A percentile compares a stretch with the other conserved stretches of the same genome.
These are phyloP conservation scores for Bombus ignitus DNA, from an alignment of 1,140 invertebrate species.

Conservation along the genomic window DNA sequence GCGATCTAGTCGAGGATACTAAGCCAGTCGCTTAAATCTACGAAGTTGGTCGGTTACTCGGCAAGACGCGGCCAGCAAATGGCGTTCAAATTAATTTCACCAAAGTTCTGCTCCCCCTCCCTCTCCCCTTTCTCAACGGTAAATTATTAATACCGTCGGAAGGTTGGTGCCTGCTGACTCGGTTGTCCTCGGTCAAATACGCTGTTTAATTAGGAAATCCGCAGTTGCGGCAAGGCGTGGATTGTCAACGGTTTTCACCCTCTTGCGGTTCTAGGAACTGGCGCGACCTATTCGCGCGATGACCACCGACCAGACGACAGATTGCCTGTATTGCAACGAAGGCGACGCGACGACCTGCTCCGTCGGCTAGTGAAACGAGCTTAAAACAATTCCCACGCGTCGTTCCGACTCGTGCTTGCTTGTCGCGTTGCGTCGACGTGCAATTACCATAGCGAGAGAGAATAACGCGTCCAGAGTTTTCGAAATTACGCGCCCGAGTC, in stretches of 20 bases:
- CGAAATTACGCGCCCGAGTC: slow-evolving; percentile 45
- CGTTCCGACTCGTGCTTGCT: no score
- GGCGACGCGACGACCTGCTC: no score
- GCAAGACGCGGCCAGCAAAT: slow-evolving; percentile 69
- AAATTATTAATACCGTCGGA: slow-evolving; percentile 73
- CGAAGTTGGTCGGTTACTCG: slow-evolving; percentile 44
- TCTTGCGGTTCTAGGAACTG: background rate
- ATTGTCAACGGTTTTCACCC: slow-evolving; percentile 62
- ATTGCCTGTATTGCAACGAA: slow-evolving; percentile 44
- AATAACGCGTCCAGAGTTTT: slow-evolving; percentile 32
- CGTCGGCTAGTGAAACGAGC: slow-evolving; percentile 34
- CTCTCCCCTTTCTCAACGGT: slow-evolving; percentile 4
- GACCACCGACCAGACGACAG: slow-evolving; percentile 28
- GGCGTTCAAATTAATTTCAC: slow-evolving; percentile 74
- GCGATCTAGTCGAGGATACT: background rate
- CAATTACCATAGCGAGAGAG: slow-evolving; percentile 46
- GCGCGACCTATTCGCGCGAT: slow-evolving; percentile 32
- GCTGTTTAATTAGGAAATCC: slow-evolving; percentile 76
- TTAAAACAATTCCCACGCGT: slow-evolving; percentile 59
- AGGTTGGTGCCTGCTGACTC: slow-evolving; percentile 61
- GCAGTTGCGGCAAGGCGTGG: slow-evolving; percentile 69
- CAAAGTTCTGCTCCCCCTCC: slow-evolving; percentile 55
- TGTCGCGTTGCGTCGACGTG: slow-evolving; percentile 27
- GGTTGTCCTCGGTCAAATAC: slow-evolving; percentile 68
- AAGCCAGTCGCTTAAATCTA: slow-evolving; percentile 57